Base-by-base conservation (phyloP, 92 coral and sea anemone species). In the Porites rus region DNA sequence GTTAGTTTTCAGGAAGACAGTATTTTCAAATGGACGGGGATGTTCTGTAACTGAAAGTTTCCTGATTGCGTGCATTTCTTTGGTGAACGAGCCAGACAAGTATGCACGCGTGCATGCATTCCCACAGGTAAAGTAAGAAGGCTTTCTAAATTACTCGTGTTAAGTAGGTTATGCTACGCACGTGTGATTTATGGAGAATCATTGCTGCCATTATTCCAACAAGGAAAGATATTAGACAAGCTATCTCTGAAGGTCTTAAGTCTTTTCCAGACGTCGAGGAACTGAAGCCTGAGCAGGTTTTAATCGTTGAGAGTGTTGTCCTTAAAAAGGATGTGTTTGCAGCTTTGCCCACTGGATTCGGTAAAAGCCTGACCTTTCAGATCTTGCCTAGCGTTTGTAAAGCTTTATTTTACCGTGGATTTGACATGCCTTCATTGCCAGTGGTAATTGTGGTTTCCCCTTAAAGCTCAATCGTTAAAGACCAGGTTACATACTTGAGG, bases 291-390 rank as follows among this genome's bases (percentile, higher is more conserved):
- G 78, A 74, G 17, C 78, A 74, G n/a, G 56, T 11, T 8, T 20
- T 74, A 20, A 50, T 54, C 2, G 7, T 74, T 19, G 65, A 53
- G 14, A 74, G n/a, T 51, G n/a, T 74, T 18, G 78, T 74, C 4
- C 46, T 10, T 8, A 19, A 19, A 53, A 74, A 21, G 52, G 78
- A 74, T 21, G 78, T 74, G n/a, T 74, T 74, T 20, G 78, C 64
- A 1, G 64, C 53, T n/a, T 19, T 75, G 16, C 79, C 50, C 0
- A 75, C 79, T 1, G 78, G 78, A 51, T 74, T 51, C 38, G 78
- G 78, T 16, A 74, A 74, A 63, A 74, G 78, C 63, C 31, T 74
- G 20, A 74, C 78, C 1, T 74, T 50, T 53, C 78, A 74, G 78
- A 5, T 51, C 16, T 53, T 75, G 66, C 79, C 64, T 17, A 18